phyloP scores from a whole-genome alignment of 1,140 invertebrate genomes.

The Polyergus mexicanus region DNA sequence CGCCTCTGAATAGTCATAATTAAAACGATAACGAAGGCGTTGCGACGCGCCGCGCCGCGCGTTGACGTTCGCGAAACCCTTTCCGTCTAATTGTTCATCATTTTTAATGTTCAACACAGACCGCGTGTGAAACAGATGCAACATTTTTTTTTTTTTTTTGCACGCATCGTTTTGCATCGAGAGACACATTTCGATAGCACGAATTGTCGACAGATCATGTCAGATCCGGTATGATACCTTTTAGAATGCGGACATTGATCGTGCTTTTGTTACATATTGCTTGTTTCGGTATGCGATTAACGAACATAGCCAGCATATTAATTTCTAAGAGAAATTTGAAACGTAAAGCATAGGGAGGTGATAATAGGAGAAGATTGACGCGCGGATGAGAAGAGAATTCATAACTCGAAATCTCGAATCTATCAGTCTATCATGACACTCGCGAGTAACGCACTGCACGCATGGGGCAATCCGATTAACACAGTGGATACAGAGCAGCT shows the following conservation, averaged over 20 bases:
- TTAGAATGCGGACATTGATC: not conserved
- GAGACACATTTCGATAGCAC: not conserved
- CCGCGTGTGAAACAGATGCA: not conserved
- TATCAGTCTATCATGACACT: constrained; percentile 31
- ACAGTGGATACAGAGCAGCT: constrained; percentile 43
- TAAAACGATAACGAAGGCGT: constrained; percentile 67
- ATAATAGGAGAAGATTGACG: constrained; percentile 11
- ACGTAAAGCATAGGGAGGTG: not conserved
- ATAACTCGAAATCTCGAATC: constrained; percentile 56
- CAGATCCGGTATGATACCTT: not conserved
- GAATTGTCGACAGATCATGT: not conserved
- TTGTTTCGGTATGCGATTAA: not conserved
- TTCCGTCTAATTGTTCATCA: not conserved
- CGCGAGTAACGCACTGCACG: constrained; percentile 44
- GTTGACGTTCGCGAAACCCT: constrained; percentile 7
- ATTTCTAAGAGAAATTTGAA: constrained; percentile 12
- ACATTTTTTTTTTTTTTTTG: constrained; percentile 1
- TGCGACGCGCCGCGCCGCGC: constrained; percentile 1
- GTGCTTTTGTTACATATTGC: not conserved
- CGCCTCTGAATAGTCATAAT: constrained; percentile 71
- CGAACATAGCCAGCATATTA: not conserved
- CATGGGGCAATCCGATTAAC: constrained; percentile 59
- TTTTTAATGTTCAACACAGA: constrained; percentile 2
- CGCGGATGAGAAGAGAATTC: constrained; percentile 49
- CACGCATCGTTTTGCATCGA: not conserved